Base-by-base conservation (phyloP, 2,888 invertebrate genomes). In the Criorhina ranunculi region DNA sequence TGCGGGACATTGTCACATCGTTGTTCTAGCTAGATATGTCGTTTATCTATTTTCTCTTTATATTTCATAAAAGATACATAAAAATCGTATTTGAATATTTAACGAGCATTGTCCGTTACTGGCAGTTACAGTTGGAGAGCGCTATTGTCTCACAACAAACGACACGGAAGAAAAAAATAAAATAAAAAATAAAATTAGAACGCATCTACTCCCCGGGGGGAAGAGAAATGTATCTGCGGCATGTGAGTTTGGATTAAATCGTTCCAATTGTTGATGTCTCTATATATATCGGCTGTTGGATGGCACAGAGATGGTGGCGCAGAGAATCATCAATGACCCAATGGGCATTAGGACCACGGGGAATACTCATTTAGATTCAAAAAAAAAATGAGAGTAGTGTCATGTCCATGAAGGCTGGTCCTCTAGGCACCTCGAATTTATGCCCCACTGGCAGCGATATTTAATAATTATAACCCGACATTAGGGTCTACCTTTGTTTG, bases 91-190 rank as follows among this genome's bases (percentile, higher is more conserved):
- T 83, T 83, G 60, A 83, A 83, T 83, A 83, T 73, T 57, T 83
- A 83, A 83, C 67, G 73, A 83, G 78, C 82, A 29, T 44, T 78
- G 46, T 69, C 82, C 82, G 82, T 78, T 83, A 78, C 60, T 72
- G 60, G 62, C 64, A 72, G 64, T 72, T 77, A 55, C 29, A 60
- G 60, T 31, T 62, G 55, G 70, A 24, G 70, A 24, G 70, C 55
- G 66, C 53, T 81, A 72, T 70, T 44, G 76, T 81, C 64, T 82
- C 29, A 66, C 51, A 60, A 44, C 37, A 31, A 46, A 33, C 9
- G 11, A 4, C 24, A 24, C n/a, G n/a, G 24, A 24, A 4, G 24
- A 57, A 49, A 33, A 49, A 12, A 31, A 15, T 29, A 46, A 37
- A 35, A 60, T 49, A 15, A 35, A 46, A 37, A 35, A 60, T 49